Base-by-base conservation (phyloP, 2,797 vertebrate genomes). In the Oryzias dopingdopingensis region DNA sequence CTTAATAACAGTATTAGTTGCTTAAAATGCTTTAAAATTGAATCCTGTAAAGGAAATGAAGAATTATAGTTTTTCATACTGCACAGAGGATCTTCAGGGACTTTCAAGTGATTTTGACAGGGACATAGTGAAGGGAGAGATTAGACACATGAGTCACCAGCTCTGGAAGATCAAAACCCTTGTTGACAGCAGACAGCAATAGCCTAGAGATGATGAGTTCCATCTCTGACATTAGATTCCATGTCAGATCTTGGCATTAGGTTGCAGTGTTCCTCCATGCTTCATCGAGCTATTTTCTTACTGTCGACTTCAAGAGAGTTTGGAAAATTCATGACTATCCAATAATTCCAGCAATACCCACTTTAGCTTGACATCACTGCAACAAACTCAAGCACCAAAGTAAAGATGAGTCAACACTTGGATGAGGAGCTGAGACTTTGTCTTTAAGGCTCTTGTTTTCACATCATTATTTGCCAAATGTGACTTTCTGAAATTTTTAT, bases 81-180 rank as follows among this genome's bases (percentile, higher is more conserved):
- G 32, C 32, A 37, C 12, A 12, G 29, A 32, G 4, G 32, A 37
- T 37, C 32, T 37, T 37, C 32, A 37, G 10, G 32, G 32, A 37
- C 32, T 37, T 73, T 52, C 49, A 45, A 71, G 66, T 70, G 63
- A 62, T 73, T 58, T 72, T 62, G 62, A 58, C 52, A 46, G 58
- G 52, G 17, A 64, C 61, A 67, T 40, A 69, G 56, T 65, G 70
- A 8, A 10, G 56, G 58, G 49, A 65, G 70, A 81, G 72, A 84
- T 76, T 76, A 77, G 55, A 72, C 65, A 74, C 16, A 17, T 65
- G 75, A 80, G 53, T 82, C 76, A 77, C 48, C 40, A 48, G 62
- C 73, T 79, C 59, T 49, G 56, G 70, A 72, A 70, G 72, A 81
- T 80, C 74, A 80, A 70, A 80, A 70, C 16, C 42, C 49, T 62